Conservation (phyloP, 2,797 vertebrate species). For the Melanogrammus aeglefinus region DNA sequence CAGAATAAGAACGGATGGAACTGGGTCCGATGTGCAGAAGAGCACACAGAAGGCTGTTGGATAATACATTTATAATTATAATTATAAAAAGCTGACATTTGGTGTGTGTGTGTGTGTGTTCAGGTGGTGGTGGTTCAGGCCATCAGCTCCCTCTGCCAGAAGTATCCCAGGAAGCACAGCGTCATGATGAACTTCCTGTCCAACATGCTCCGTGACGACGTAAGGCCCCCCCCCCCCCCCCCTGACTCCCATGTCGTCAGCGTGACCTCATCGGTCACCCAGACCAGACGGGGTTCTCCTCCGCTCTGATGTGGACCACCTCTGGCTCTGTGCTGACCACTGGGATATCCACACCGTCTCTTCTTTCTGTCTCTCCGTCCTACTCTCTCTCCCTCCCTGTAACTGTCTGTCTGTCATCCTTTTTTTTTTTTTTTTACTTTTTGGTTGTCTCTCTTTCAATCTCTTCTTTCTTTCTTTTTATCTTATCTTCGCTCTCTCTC, state of each 20-base stretch:
- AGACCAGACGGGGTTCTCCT: too few species aligned
- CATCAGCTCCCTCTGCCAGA: constrained; percentile 96
- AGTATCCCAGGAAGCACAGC: constrained; percentile 95
- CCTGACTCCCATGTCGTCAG: not conserved
- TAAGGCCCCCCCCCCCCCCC: constrained; percentile 56
- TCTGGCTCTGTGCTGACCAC: too few species aligned
- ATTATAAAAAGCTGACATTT: too few species aligned
- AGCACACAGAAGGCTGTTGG: too few species aligned
- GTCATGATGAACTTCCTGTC: constrained; percentile 99
- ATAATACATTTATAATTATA: too few species aligned
- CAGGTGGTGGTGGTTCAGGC: constrained; percentile 98
- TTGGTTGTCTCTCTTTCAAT: not conserved
- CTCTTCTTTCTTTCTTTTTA: not conserved
- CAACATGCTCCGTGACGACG: constrained; percentile 97
- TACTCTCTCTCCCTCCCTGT: not conserved
- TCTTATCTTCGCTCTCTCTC: not conserved
- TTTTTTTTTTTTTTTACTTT: not conserved
- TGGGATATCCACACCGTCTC: too few species aligned
- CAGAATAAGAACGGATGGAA: too few species aligned
- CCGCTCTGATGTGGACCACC: too few species aligned
- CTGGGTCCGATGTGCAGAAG: too few species aligned
- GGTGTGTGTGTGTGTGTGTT: not conserved
- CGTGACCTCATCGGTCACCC: too few species aligned
- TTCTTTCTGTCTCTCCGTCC: not conserved
- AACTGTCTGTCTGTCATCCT: not conserved